Conservation (phyloP, 2,113 vertebrate genomes). For the Tragelaphus scriptus region DNA sequence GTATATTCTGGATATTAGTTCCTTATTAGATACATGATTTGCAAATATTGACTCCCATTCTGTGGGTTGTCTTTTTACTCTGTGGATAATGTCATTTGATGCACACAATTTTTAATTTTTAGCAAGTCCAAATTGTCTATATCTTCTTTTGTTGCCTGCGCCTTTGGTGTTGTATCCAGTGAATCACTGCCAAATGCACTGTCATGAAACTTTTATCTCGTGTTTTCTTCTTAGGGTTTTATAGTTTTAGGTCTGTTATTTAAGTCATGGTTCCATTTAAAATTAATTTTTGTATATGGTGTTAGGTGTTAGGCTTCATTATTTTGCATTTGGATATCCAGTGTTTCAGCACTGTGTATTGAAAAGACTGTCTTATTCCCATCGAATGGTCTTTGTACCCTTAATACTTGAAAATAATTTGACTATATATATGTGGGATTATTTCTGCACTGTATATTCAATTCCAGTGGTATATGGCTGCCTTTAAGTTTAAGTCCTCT, state of each 20-base stretch:
- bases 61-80: background rate
- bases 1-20: background rate
- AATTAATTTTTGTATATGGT: background rate
- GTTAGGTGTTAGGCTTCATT: background rate
- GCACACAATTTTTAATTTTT: background rate
- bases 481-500: background rate
- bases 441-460: background rate
- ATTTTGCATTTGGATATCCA: background rate
- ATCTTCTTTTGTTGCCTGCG: background rate
- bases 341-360: background rate
- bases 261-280: background rate
- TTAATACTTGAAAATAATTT: background rate
- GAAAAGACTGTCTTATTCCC: background rate
- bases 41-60: background rate
- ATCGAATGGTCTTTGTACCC: background rate
- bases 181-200: background rate
- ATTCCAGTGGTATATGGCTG: background rate
- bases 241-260: background rate
- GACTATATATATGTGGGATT: background rate
- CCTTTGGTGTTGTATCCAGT: background rate
- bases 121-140: background rate
- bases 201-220: background rate
- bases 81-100: background rate
- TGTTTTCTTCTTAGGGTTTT: background rate
- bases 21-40: background rate